Evolutionary conservation across 2,888 invertebrate genomes (phyloP), one percentile per base, ranked within the genome.

Genomic region (Laothoe populi): DNA sequence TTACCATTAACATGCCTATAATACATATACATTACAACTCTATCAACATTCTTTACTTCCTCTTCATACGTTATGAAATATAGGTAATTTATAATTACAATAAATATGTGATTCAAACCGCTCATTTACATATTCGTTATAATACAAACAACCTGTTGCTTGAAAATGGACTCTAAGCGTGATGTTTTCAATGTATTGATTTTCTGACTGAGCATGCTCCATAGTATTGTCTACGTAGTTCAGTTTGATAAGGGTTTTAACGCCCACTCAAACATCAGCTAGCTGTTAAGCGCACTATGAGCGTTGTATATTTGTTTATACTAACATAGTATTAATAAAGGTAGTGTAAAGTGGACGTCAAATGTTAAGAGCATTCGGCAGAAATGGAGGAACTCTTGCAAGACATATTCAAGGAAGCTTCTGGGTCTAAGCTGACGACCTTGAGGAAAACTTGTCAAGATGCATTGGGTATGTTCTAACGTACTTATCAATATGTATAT

Each of bases 401-500:
- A 84, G 96, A 96, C 86, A 95, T 98, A 78, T 95, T 96, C 73
- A 97, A 96, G 88, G 98, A 98, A 92, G 96, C 97, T 65, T 95
- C 95, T 59, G 96, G 96, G 75, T 95, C 96, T 31, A 98, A 97
- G 88, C 92, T 96, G 76, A 93, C 95, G 63, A 94, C 94, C 71
- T 88, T 98, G 73, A 95, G 96, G 80, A 96, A 96, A 90, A 94
- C 97, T 72, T 96, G 97, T 78, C 97, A 97, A 91, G 96, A 97
- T 90, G 97, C 97, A 71, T 94, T 96, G 85, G 97, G 98, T 98
- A 49, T 23, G 8, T 23, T 35, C 10, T 45, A n/a, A 45, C 24
- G 31, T 61, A 57, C 19, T 21, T 31, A 38, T 38, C 16, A 24
- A 24, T 42, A 40, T n/a, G n/a, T n/a, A n/a, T 44, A 59, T 31